These are phyloP conservation scores for Blastomussa wellsi DNA, from an alignment of 92 coral and sea anemone genomes.

Conservation along the genomic window DNA sequence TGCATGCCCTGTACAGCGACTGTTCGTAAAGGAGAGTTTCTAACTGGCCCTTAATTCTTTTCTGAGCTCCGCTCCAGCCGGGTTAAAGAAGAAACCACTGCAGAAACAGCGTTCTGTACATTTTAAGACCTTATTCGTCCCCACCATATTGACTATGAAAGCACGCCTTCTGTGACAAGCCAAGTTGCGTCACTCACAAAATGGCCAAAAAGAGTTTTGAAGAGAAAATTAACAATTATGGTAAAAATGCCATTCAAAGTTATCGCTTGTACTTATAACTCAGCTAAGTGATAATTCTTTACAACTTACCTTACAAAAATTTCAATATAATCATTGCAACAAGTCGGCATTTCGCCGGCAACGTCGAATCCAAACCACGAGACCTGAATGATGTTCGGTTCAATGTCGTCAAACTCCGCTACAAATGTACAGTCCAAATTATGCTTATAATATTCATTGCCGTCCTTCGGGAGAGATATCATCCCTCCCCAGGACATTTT, in stretches of 20 bases:
- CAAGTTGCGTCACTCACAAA: too few relatives aligned
- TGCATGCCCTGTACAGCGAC: neutral
- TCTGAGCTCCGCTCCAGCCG: too few relatives aligned
- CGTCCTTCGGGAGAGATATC: neutral
- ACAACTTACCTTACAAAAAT: slow-evolving; percentile 30
- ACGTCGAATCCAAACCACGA: slow-evolving; percentile 2
- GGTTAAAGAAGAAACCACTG: too few relatives aligned
- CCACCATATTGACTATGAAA: too few relatives aligned
- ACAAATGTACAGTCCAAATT: neutral
- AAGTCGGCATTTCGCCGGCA: neutral
- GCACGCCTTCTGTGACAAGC: neutral
- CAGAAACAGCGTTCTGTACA: too few relatives aligned
- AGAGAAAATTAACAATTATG: neutral
- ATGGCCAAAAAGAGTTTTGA: too few relatives aligned
- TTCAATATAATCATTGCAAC: slow-evolving; percentile 25
- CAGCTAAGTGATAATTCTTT: neutral
- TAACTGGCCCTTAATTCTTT: too few relatives aligned
- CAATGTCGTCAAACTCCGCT: neutral
- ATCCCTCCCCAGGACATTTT: neutral
- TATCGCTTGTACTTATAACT: too few relatives aligned
- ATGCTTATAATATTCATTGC: neutral
- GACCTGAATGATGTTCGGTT: neutral
- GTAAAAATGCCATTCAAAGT: too few relatives aligned
- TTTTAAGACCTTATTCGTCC: too few relatives aligned
- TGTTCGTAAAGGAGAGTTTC: too few relatives aligned